Conservation (phyloP, 30 jellyfish, hydroid and myxozoan genomes). For the Rhopilema esculentum region DNA sequence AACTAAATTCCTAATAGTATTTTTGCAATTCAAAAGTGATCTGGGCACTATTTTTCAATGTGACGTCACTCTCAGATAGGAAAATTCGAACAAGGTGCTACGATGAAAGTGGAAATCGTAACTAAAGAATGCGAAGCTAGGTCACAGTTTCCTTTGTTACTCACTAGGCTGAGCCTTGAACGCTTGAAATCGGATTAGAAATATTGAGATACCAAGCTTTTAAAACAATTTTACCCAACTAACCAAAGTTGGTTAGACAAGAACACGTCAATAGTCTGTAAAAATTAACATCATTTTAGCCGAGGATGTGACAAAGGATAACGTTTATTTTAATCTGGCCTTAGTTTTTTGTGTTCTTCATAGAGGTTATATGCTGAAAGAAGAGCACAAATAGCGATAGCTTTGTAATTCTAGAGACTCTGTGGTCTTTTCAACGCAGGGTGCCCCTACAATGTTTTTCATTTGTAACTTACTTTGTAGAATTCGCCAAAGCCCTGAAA, state of each 20-base stretch:
- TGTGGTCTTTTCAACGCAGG: constrained; percentile 45
- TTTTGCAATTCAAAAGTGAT: neutral
- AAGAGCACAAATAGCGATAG: neutral
- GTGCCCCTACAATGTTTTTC: constrained; percentile 18
- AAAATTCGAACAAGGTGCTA: too few species aligned
- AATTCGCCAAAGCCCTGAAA: constrained; percentile 10
- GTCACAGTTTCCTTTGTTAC: neutral
- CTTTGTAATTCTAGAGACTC: constrained; percentile 5
- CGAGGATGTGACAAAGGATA: neutral
- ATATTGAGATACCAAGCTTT: neutral
- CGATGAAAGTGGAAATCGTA: neutral
- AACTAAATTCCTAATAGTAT: too few species aligned
- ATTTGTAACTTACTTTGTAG: constrained; percentile 11
- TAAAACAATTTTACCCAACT: neutral
- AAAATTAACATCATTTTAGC: neutral
- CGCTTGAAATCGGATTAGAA: neutral
- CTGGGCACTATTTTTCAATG: neutral
- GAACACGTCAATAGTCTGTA: neutral
- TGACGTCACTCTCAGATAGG: neutral
- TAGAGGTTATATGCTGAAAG: neutral
- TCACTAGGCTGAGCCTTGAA: neutral
- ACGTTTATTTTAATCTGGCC: neutral
- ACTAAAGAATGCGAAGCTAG: neutral
- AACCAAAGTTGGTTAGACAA: neutral
- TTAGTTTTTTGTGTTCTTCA: neutral